Evolutionary conservation across 2,797 vertebrate species (phyloP).

Genomic region (Rhinoraja longicauda): DNA sequence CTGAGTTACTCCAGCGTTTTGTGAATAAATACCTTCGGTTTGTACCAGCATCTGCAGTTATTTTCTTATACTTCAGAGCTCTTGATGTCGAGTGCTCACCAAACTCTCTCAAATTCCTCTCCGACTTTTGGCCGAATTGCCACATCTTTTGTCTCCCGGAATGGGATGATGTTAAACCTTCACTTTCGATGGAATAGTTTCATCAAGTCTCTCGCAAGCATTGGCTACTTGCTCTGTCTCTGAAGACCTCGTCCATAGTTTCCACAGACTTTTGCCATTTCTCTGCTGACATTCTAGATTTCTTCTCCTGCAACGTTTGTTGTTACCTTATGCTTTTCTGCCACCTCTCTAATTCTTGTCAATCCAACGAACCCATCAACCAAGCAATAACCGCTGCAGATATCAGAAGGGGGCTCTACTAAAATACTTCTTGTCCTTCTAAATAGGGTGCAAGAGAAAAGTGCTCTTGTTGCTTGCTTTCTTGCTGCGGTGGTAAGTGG

Average conservation of each 20-base stretch:
- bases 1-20: too few species aligned
- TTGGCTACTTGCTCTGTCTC: not conserved
- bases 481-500: not conserved
- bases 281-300: not conserved
- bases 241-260: not conserved
- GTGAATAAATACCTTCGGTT: too few species aligned
- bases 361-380: not conserved
- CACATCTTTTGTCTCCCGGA: not conserved
- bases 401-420: not conserved
- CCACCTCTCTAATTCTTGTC: not conserved
- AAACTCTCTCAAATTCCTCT: not conserved
- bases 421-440: not conserved
- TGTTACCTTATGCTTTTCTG: not conserved
- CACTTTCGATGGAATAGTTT: not conserved
- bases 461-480: not conserved
- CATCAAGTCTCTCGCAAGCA: not conserved
- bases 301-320: not conserved
- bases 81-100: not conserved
- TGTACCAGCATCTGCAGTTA: too few species aligned
- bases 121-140: not conserved
- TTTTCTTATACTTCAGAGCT: too few species aligned
- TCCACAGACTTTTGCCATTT: not conserved
- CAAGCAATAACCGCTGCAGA: not conserved
- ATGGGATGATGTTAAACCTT: not conserved
- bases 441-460: not conserved